Conservation (phyloP, 1,140 invertebrate genomes). For the Delia radicum region DNA sequence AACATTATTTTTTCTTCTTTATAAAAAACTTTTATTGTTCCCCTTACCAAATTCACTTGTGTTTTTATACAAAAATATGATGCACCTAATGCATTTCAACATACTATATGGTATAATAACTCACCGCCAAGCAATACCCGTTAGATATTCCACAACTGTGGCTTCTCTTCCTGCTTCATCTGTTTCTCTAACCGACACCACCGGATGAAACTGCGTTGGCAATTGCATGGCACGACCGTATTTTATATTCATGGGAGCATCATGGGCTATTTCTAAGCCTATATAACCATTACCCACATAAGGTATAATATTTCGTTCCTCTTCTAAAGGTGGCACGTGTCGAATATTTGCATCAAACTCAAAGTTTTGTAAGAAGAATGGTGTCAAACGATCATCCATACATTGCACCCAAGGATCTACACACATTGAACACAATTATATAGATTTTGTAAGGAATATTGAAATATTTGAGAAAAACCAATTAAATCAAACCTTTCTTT, state of each 20-base stretch:
- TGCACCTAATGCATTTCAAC: too few species aligned
- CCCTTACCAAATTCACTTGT: too few species aligned
- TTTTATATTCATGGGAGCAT: conserved; percentile 70
- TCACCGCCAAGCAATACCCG: conserved; percentile 64
- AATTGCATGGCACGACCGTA: conserved; percentile 70
- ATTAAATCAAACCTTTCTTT: conserved; percentile 52
- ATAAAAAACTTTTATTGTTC: too few species aligned
- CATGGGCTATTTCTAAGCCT: conserved; percentile 65
- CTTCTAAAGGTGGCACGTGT: conserved; percentile 58
- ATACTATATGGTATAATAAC: too few species aligned
- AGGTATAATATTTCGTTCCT: conserved; percentile 66
- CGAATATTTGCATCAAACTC: conserved; percentile 72
- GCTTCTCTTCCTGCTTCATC: conserved; percentile 60
- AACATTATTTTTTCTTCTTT: too few species aligned
- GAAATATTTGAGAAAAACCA: neutral
- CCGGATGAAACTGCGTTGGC: conserved; percentile 71
- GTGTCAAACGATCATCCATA: conserved; percentile 64
- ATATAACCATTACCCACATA: conserved; percentile 80
- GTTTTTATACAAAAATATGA: too few species aligned
- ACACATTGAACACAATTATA: neutral
- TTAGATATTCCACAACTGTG: conserved; percentile 67
- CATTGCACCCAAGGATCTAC: conserved; percentile 65
- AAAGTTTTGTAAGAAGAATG: conserved; percentile 61
- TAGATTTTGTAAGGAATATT: neutral
- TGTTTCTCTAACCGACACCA: conserved; percentile 63